These are phyloP conservation scores for Rhizomys pruinosus DNA, from an alignment of 2,113 vertebrate genomes.

Conservation along the genomic window DNA sequence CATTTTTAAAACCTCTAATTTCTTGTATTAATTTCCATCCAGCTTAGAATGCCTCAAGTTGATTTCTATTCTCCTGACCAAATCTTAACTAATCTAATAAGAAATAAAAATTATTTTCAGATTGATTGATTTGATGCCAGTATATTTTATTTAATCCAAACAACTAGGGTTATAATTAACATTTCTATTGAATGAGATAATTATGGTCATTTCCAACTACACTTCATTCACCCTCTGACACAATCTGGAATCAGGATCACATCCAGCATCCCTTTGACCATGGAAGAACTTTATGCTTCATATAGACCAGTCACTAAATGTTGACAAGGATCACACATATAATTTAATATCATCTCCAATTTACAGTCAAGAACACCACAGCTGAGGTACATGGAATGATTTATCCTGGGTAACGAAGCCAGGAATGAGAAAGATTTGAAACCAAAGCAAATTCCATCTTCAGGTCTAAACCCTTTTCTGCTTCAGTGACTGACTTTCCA, in stretches of 20 bases:
- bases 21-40: background rate
- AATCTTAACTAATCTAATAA: slow-evolving; percentile 33
- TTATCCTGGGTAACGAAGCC: background rate
- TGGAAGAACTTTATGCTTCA: background rate
- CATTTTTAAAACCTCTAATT: slow-evolving; percentile 48
- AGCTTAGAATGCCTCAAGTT: slow-evolving; percentile 17
- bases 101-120: slow-evolving; percentile 43
- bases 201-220: slow-evolving; percentile 24
- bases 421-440: slow-evolving; percentile 41
- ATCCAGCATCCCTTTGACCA: background rate
- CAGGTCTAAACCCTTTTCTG: background rate
- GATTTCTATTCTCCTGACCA: slow-evolving; percentile 41
- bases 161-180: background rate
- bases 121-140: background rate
- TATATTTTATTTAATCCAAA: slow-evolving; percentile 57
- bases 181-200: slow-evolving; percentile 22
- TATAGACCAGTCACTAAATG: background rate
- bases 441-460: background rate
- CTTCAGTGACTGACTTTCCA: background rate
- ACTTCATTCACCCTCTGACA: background rate
- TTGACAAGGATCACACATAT: background rate
- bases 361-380: background rate
- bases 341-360: slow-evolving; percentile 10
- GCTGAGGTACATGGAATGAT: background rate
- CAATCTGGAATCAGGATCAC: background rate